phyloP scores from a whole-genome alignment of 92 coral and sea anemone species.

The Heliopora coerulea region DNA sequence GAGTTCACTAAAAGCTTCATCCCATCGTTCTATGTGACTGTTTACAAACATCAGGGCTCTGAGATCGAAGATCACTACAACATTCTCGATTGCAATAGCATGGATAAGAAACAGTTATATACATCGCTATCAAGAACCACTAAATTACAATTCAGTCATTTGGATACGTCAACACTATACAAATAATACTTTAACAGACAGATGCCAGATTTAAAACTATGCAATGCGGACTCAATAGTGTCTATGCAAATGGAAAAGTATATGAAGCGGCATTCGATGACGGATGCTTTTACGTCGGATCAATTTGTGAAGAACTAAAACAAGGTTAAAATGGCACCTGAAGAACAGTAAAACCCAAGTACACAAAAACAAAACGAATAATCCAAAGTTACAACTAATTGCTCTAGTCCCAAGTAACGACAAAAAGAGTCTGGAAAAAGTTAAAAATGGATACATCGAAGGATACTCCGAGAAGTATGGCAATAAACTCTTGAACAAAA shows the following conservation, averaged over 20 bases:
- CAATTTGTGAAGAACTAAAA: slow-evolving; percentile 36
- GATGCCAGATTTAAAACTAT: slow-evolving; percentile 11
- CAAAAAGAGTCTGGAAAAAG: slow-evolving; percentile 8
- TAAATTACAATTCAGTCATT: slow-evolving; percentile 27
- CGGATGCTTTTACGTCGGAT: slow-evolving; percentile 29
- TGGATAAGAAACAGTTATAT: no score
- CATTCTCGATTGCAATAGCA: slow-evolving; percentile 30
- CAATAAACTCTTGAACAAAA: no score
- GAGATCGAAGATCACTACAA: slow-evolving; percentile 44
- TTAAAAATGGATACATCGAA: no score
- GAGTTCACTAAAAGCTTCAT: slow-evolving; percentile 34
- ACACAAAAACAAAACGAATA: slow-evolving; percentile 10
- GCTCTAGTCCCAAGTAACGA: slow-evolving; percentile 41
- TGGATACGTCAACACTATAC: slow-evolving; percentile 17
- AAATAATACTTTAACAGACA: slow-evolving; percentile 11
- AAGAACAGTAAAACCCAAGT: slow-evolving; percentile 40
- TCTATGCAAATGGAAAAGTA: slow-evolving; percentile 41
- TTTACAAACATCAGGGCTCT: slow-evolving; percentile 43
- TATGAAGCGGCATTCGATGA: slow-evolving; percentile 38
- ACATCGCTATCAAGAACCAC: slow-evolving; percentile 43
- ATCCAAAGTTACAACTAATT: slow-evolving; percentile 35
- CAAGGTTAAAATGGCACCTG: slow-evolving; percentile 44
- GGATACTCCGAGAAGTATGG: no score
- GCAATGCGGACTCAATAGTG: slow-evolving; percentile 37
- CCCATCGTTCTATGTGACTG: slow-evolving; percentile 48